Evolutionary conservation across 2,797 vertebrate genomes (phyloP).

Genomic region (Mus spretus): DNA sequence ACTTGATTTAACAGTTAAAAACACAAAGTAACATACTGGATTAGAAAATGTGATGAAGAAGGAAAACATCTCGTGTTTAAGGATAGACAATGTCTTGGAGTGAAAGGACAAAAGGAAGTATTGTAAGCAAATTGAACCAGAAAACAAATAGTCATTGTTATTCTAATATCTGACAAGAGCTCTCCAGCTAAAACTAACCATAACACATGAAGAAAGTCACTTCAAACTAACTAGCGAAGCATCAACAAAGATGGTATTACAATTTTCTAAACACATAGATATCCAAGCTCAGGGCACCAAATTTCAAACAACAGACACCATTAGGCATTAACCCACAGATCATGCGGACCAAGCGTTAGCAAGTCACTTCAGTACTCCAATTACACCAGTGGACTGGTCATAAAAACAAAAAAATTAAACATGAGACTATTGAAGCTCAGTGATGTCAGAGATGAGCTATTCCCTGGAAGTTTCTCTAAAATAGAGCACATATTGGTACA

Average conservation of each 20-base stretch:
- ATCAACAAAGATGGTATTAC: neutral
- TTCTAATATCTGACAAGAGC: neutral
- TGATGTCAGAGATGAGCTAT: neutral
- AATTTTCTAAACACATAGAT: neutral
- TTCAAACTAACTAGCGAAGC: neutral
- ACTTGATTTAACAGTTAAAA: neutral
- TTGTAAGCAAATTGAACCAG: neutral
- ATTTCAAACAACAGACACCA: neutral
- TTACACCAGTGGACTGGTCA: neutral
- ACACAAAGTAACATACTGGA: neutral
- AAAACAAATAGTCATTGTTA: neutral
- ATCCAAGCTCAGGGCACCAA: neutral
- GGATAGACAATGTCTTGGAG: neutral
- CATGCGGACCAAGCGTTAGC: too few relatives aligned
- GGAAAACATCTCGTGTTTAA: neutral
- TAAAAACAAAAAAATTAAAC: neutral
- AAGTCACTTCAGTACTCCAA: too few relatives aligned
- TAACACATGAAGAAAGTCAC: neutral
- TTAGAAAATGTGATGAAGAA: neutral
- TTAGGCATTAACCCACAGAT: neutral
- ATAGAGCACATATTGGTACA: neutral
- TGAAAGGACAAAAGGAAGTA: neutral
- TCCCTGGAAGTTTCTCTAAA: neutral
- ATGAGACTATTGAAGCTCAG: too few relatives aligned
- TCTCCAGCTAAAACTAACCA: neutral